These are phyloP conservation scores for Plusia festucae DNA, from an alignment of 2,888 invertebrate genomes.

Conservation along the genomic window DNA sequence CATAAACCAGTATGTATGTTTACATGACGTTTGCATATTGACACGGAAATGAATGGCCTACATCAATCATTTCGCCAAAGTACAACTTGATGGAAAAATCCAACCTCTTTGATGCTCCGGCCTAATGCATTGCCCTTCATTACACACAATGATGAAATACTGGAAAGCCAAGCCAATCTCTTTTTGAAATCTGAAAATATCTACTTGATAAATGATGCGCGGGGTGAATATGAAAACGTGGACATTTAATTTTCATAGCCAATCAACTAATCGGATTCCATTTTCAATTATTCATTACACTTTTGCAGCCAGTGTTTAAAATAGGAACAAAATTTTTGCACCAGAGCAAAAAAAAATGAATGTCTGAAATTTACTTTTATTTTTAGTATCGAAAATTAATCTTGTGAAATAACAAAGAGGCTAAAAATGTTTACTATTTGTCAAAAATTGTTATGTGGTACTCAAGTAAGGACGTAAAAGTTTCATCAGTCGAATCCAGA, in stretches of 20 bases:
- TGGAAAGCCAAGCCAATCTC: background rate
- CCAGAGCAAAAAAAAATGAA: background rate
- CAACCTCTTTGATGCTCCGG: background rate
- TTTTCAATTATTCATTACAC: constrained; percentile 10
- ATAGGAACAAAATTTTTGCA: background rate
- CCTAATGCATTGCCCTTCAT: constrained; percentile 1
- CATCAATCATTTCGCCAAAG: constrained; percentile 1
- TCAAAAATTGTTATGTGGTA: background rate
- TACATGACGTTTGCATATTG: background rate
- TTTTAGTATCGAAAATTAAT: background rate
- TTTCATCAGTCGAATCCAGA: background rate
- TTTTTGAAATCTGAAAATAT: background rate
- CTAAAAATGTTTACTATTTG: background rate
- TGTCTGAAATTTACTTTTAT: background rate
- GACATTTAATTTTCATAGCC: constrained; percentile 28
- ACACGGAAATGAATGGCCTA: background rate
- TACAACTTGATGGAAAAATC: background rate
- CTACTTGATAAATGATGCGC: background rate
- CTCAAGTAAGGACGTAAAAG: background rate
- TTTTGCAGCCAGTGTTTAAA: background rate
- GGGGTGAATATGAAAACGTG: background rate
- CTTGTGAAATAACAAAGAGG: background rate
- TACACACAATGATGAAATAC: background rate
- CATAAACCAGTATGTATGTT: background rate
- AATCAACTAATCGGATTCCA: constrained; percentile 31